These are phyloP conservation scores for Trochalopteron elliotii DNA, from an alignment of 2,113 vertebrate genomes.

Conservation along the genomic window DNA sequence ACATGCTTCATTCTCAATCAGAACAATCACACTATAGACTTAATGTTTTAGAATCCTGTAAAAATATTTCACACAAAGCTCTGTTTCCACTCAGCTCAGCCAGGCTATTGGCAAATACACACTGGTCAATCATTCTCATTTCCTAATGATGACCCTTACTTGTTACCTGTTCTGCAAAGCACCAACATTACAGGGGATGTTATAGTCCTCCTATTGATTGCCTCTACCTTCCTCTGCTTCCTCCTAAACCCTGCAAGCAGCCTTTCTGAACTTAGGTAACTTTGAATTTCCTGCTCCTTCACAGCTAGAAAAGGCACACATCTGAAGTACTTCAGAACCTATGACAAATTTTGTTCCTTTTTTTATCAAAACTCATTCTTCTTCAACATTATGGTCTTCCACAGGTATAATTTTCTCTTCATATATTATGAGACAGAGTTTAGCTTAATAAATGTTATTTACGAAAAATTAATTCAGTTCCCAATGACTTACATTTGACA, in stretches of 20 bases:
- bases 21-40: background rate
- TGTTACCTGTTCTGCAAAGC: background rate
- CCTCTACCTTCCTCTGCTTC: background rate
- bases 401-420: background rate
- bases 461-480: too few species aligned
- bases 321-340: background rate
- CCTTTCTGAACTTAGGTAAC: background rate
- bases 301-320: background rate
- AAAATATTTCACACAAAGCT: background rate
- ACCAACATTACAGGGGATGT: background rate
- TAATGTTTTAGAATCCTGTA: background rate
- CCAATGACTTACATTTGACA: too few species aligned
- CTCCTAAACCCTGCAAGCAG: background rate
- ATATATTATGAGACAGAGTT: background rate
- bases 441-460: background rate
- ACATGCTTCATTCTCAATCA: background rate
- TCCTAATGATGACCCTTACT: background rate
- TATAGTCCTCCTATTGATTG: background rate
- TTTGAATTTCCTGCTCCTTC: background rate
- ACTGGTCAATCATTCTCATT: background rate
- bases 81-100: background rate
- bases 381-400: background rate
- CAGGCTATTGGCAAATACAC: background rate
- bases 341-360: background rate
- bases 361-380: background rate